phyloP scores from a whole-genome alignment of 2,113 vertebrate genomes.

The Pyrgilauda ruficollis region DNA sequence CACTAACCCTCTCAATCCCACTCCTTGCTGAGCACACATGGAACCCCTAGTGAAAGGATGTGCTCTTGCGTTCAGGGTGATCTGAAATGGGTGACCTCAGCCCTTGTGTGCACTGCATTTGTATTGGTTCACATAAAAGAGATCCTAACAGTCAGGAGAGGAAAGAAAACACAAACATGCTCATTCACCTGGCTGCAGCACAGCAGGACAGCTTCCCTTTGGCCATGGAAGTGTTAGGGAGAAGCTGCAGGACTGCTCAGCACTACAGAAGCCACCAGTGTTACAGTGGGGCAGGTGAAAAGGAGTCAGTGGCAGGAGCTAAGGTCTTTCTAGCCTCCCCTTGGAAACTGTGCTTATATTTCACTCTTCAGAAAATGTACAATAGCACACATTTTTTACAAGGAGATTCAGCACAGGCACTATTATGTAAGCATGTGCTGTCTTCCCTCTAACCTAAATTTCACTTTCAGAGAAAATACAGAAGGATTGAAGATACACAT shows the following conservation, averaged over 20 bases:
- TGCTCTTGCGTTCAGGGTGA: neutral
- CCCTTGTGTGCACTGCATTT: too few relatives aligned
- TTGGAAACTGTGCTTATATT: neutral
- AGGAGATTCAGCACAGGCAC: neutral
- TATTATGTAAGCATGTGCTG: neutral
- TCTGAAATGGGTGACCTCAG: neutral
- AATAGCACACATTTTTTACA: neutral
- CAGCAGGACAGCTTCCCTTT: neutral
- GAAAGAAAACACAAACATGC: neutral
- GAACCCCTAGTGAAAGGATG: neutral
- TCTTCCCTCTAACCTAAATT: conserved; percentile 14
- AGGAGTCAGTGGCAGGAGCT: neutral
- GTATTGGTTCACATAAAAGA: neutral
- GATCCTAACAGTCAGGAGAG: neutral
- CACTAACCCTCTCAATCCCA: neutral
- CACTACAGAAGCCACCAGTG: neutral
- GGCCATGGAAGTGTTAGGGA: neutral
- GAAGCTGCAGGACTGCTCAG: neutral
- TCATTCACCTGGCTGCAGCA: neutral
- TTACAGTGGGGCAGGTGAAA: neutral
- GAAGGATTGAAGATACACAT: neutral
- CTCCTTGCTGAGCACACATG: neutral
- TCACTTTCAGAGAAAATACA: neutral
- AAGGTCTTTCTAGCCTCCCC: neutral
- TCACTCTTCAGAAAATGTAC: neutral